A percentile compares a stretch with the other conserved stretches of the same genome.
phyloP scores from a whole-genome alignment of 2,113 vertebrate genomes.

The Eolophus roseicapilla region DNA sequence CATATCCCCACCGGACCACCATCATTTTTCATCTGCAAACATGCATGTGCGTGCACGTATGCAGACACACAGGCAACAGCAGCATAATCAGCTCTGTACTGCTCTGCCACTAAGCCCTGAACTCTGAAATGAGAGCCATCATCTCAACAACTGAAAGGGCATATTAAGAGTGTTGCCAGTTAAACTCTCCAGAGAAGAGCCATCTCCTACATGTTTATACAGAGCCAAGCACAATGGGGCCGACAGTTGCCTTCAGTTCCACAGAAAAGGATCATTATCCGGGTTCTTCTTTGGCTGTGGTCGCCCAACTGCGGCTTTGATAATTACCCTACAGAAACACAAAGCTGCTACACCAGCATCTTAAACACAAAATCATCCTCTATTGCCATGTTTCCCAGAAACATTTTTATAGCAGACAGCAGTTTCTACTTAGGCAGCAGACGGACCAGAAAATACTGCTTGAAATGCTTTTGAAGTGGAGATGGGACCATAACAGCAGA shows the following conservation, averaged over 20 bases:
- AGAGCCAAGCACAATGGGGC: neutral
- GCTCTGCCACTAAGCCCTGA: neutral
- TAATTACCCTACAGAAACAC: neutral
- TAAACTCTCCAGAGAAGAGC: neutral
- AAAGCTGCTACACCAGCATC: constrained; percentile 20
- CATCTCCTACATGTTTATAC: neutral
- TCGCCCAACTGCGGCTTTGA: neutral
- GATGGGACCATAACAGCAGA: neutral
- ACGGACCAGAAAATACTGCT: neutral
- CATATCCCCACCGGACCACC: neutral
- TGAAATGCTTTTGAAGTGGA: constrained; percentile 23
- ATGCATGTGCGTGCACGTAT: rapidly evolving
- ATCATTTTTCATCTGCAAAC: neutral
- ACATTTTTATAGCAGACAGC: constrained; percentile 7
- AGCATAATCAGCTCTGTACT: neutral
- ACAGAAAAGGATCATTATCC: neutral
- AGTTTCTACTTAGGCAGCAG: constrained; percentile 42
- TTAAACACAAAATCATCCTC: neutral
- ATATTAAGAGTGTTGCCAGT: neutral
- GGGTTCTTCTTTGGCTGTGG: neutral
- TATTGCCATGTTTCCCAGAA: neutral
- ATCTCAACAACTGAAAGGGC: neutral
- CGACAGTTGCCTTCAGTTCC: neutral
- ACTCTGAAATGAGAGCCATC: neutral
- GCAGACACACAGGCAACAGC: neutral